Percentiles rank a stretch among this genome's conserved stretches.
Conservation (phyloP, 2,113 vertebrate species). For the Lophochroa leadbeateri region DNA sequence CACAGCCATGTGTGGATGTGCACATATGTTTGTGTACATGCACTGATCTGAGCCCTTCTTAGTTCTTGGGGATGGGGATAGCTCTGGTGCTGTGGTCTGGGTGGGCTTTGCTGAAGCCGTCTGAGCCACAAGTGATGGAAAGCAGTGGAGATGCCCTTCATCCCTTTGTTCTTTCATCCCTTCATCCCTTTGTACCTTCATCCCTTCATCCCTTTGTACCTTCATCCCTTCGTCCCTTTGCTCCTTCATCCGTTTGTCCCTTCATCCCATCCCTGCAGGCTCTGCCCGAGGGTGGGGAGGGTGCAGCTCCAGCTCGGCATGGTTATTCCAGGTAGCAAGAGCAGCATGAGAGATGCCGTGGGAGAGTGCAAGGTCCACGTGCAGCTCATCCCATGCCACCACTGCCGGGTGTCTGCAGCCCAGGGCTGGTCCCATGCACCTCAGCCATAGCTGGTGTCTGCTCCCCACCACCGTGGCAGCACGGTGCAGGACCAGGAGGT, state of each 20-base stretch:
- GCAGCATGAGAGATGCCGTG: rapidly evolving
- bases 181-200: background rate
- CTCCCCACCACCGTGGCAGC: background rate
- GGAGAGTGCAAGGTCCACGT: background rate
- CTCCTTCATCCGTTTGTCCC: background rate
- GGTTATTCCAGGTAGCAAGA: background rate
- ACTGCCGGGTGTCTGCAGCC: background rate
- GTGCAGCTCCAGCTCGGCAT: background rate
- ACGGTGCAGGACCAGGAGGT: background rate
- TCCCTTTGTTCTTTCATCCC: background rate
- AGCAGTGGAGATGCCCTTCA: background rate
- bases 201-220: background rate
- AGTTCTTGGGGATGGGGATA: background rate
- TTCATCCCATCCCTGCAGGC: background rate
- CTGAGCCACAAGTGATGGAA: background rate
- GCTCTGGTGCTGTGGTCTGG: rapidly evolving
- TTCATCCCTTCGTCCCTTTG: background rate
- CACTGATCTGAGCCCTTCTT: background rate
- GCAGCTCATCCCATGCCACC: background rate
- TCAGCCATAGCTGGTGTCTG: rapidly evolving
- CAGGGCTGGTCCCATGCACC: background rate
- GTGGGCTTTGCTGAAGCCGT: background rate
- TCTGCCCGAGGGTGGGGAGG: background rate
- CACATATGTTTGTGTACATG: rapidly evolving
- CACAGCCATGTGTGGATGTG: background rate